Evolutionary conservation across 1,140 invertebrate species (phyloP), one percentile per base, ranked within the genome.

Genomic region (Zophobas morio): DNA sequence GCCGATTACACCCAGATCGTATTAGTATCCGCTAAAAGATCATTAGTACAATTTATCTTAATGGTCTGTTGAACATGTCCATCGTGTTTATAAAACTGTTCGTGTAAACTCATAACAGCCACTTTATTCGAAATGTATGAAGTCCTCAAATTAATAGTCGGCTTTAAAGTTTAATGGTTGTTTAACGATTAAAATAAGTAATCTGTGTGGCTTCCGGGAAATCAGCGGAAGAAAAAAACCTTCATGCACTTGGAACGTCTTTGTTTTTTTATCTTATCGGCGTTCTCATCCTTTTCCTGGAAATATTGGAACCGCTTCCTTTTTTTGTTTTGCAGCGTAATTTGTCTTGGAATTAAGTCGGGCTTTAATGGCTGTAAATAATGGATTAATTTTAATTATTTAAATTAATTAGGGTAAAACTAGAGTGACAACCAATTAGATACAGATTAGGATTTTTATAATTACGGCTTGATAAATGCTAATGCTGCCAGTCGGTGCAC

Each of bases 151-250:
- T 3, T 46, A 46, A 46, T 46, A 4, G 49, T 20, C 49, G 49
- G 49, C 20, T 53, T 53, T 60, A 60, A 39, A 37, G 36, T 36
- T 36, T 37, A 37, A 60, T 60, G 36, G 32, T 35, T 39, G 33
- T 60, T 60, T 60, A 60, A 60, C 37, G 39, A 2, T 66, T 66
- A 51, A 51, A 6, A 20, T 20, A 51, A 51, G 20, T 66, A 40
- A 66, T 66, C 60, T 66, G n/a, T 66, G 60, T 33, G 60, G 60
- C 39, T 66, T 66, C 60, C 60, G 60, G 60, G 37, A 60, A 40
- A 42, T 32, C 2, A 47, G 57, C 35, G 57, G 57, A 63, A 1
- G 5, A 37, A 60, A 60, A 60, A 60, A 37, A 1, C 56, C 42
- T 46, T 46, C 42, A 4, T 46, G 42, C 3, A 46, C 3, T 3